These are phyloP conservation scores for Nesometra sesokonis DNA, from an alignment of 35 echinoderm and acorn worm genomes.

Conservation along the genomic window DNA sequence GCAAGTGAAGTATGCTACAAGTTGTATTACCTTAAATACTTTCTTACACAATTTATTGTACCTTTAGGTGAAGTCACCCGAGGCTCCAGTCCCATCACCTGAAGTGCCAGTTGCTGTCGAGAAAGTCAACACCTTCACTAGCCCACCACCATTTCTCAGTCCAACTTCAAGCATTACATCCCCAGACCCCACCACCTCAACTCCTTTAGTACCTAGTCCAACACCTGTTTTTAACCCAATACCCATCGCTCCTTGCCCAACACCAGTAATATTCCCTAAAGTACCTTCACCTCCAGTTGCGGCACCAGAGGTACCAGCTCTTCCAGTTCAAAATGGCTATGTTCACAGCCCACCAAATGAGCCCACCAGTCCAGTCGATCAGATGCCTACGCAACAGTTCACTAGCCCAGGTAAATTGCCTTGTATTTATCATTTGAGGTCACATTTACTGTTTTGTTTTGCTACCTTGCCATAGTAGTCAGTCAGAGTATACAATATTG, in stretches of 20 bases:
- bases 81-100: not conserved
- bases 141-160: not conserved
- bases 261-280: not conserved
- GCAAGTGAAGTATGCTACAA: no score
- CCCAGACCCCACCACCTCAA: not conserved
- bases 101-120: not conserved
- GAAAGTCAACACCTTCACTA: not conserved
- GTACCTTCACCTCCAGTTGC: not conserved
- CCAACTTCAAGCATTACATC: not conserved
- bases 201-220: not conserved
- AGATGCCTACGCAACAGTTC: not conserved
- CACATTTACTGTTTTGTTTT: no score
- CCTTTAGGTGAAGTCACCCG: not conserved
- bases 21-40: no score
- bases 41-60: not conserved
- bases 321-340: not conserved
- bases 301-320: no score
- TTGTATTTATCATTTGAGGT: no score
- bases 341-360: not conserved
- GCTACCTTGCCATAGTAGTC: no score
- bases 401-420: not conserved
- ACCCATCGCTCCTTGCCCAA: not conserved
- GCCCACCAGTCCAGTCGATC: not conserved
- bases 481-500: no score
- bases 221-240: not conserved